Evolutionary conservation across 2,113 vertebrate genomes (phyloP).

Genomic region (Albula glossodonta): DNA sequence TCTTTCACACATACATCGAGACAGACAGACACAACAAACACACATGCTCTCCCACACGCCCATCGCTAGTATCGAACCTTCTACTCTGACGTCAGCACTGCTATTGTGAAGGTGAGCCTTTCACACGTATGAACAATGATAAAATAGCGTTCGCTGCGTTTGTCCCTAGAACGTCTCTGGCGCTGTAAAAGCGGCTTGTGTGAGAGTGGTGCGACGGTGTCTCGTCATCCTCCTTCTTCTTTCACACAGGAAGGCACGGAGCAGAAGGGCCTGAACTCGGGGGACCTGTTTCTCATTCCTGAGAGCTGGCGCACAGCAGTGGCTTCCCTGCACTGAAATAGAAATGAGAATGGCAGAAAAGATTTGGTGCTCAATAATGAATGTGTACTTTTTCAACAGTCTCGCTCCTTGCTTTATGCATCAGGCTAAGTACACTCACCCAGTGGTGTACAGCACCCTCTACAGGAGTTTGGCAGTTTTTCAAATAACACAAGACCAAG

Average conservation of each 20-base stretch:
- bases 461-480: not conserved
- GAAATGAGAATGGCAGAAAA: not conserved
- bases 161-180: not conserved
- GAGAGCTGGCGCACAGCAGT: not conserved
- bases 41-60: not conserved
- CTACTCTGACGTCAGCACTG: not conserved
- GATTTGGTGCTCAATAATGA: conserved; percentile 1
- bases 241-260: not conserved
- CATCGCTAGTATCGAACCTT: not conserved
- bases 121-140: conserved; percentile 2
- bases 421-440: not conserved
- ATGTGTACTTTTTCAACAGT: not conserved
- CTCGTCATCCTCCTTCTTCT: not conserved
- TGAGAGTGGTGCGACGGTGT: too few species aligned
- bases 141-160: not conserved
- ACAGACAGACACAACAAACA: not conserved
- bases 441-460: not conserved
- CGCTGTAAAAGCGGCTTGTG: not conserved
- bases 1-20: not conserved
- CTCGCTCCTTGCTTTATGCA: not conserved
- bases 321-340: not conserved
- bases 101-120: not conserved
- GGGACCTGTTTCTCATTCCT: not conserved
- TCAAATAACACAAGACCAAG: not conserved
- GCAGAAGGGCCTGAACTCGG: not conserved